A percentile compares a stretch with the other conserved stretches of the same genome.
phyloP scores from a whole-genome alignment of 2,888 invertebrate species.

The Dryadula phaetusa region DNA sequence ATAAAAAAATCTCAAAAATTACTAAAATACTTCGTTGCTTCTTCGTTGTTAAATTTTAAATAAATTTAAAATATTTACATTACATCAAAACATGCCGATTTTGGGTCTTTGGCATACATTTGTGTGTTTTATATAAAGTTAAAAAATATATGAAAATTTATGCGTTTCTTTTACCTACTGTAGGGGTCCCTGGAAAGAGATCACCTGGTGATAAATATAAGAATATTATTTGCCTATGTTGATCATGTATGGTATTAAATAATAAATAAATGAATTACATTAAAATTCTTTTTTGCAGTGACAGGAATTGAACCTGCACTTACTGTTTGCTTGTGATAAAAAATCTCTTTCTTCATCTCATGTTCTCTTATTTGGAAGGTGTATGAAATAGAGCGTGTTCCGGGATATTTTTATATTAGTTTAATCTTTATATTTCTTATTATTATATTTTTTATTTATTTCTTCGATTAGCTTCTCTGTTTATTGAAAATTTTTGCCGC shows the following conservation, averaged over 20 bases:
- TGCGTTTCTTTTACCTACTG: too few species aligned
- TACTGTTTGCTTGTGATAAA: not conserved
- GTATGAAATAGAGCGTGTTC: too few species aligned
- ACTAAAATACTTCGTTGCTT: constrained; percentile 33
- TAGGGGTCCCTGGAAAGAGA: too few species aligned
- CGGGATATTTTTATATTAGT: too few species aligned
- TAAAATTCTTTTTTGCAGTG: not conserved
- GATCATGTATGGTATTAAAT: too few species aligned
- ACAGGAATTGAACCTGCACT: not conserved
- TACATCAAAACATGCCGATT: constrained; percentile 40
- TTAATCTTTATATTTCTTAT: too few species aligned
- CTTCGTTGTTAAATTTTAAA: constrained; percentile 42
- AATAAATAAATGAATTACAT: not conserved
- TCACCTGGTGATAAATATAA: too few species aligned
- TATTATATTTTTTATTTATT: too few species aligned
- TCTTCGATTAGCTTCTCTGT: too few species aligned
- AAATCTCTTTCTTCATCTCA: not conserved
- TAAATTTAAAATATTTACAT: constrained; percentile 42
- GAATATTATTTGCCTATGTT: too few species aligned
- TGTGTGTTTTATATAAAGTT: constrained; percentile 7
- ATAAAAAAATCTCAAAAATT: constrained; percentile 35
- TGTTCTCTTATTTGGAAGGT: not conserved
- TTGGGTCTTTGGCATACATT: constrained; percentile 43
- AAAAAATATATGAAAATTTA: not conserved
- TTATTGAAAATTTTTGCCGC: too few species aligned